These are phyloP conservation scores for Lithophane socia DNA, from an alignment of 2,888 invertebrate species.

Conservation along the genomic window DNA sequence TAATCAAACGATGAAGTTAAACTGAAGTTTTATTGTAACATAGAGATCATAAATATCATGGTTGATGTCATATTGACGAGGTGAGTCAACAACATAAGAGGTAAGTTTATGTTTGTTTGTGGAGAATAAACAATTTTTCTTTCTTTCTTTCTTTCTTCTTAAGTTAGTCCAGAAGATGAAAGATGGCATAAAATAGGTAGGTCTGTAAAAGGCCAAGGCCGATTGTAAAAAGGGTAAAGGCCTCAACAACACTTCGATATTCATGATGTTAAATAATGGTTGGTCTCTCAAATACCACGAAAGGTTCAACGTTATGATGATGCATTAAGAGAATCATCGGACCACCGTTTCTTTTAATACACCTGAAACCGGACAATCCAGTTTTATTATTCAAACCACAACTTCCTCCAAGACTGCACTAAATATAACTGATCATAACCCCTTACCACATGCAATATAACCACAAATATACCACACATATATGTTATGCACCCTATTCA, in stretches of 20 bases:
- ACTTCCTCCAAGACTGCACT: not conserved
- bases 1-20: not conserved
- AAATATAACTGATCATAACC: not conserved
- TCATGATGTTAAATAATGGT: not conserved
- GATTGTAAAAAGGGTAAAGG: not conserved
- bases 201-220: no score
- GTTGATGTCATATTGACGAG: not conserved
- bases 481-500: constrained; percentile 44
- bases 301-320: not conserved
- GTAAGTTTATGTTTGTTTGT: not conserved
- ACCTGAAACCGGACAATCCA: not conserved
- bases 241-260: no score
- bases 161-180: not conserved
- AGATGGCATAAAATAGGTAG: not conserved
- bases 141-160: no score
- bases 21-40: not conserved
- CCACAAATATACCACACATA: constrained; percentile 19
- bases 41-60: not conserved
- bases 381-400: not conserved
- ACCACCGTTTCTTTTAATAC: not conserved
- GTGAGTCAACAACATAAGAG: not conserved
- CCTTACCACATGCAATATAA: constrained; percentile 29
- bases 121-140: no score
- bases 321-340: not conserved
- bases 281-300: not conserved